A percentile compares a stretch with the other conserved stretches of the same genome.
Evolutionary conservation across 2,888 invertebrate species (phyloP).

Genomic region (Ischnura elegans): DNA sequence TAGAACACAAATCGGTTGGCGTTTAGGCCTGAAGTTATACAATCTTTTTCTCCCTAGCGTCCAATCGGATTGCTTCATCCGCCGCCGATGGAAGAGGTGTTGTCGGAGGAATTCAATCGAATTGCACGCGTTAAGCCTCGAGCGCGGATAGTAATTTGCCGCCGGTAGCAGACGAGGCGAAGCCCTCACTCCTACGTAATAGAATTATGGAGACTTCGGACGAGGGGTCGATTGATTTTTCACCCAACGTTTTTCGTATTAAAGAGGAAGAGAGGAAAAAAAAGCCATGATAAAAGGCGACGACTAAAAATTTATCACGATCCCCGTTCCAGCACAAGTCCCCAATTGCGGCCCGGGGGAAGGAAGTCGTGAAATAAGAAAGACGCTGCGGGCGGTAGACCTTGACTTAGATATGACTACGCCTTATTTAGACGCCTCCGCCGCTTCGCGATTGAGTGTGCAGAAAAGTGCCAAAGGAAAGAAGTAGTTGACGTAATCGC

Average conservation of each 20-base stretch:
- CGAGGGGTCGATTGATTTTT: not conserved
- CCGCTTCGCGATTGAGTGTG: not conserved
- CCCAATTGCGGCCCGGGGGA: conserved; percentile 16
- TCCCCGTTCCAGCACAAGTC: not conserved
- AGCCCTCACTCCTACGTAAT: not conserved
- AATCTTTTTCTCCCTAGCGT: not conserved
- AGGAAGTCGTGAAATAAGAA: no score
- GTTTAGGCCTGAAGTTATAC: no score
- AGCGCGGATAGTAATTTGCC: not conserved
- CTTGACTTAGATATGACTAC: conserved; percentile 45
- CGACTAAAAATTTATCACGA: not conserved
- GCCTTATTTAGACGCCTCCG: not conserved
- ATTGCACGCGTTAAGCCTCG: not conserved
- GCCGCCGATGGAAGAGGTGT: not conserved
- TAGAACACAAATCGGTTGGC: no score
- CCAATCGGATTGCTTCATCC: not conserved
- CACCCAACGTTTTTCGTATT: not conserved
- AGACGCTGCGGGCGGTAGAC: conserved; percentile 1
- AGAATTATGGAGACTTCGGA: not conserved
- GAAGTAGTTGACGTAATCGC: conserved; percentile 30
- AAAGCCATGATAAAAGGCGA: not conserved
- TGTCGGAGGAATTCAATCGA: not conserved
- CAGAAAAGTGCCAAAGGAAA: conserved; percentile 22
- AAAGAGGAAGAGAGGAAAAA: no score
- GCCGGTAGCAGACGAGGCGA: not conserved